Base-by-base conservation (phyloP, 2,888 invertebrate genomes). In the Mongoloraphidia duomilia region DNA sequence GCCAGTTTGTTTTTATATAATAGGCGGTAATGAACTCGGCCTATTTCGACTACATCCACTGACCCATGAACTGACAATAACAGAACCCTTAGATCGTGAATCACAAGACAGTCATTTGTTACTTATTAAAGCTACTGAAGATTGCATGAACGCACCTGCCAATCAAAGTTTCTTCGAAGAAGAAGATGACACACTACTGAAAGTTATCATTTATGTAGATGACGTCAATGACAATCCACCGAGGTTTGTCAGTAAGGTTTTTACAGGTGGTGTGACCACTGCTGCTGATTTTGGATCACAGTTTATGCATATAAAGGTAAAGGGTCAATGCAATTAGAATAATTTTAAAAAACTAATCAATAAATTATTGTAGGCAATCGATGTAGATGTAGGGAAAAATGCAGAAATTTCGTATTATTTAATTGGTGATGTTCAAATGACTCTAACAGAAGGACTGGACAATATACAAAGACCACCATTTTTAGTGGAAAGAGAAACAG, bases 161-260 rank as follows among this genome's bases (percentile, higher is more conserved):
- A 75, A 74, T 54, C 66, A 75, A 46, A 73, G 70, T 47, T 70
- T 71, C 41, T 70, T 74, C 50, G 76, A 81, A 57, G 61, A 68
- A 33, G 60, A 69, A 2, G 84, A 82, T 49, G 80, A 84, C 55
- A 86, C 86, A 11, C 68, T 84, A 2, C 68, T 91, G 0, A 76
- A 76, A 59, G 78, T 90, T 0, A 64, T 77, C 9, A 70, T 92
- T 1, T 73, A 73, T 49, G 84, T 96, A 0, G 67, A 76, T 41
- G 96, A 96, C 60, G 77, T 91, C 2, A 95, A 96, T 61, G 96
- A 96, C 61, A 94, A 95, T 65, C 74, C 88, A 0, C 95, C 96
- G 0, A 75, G 73, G 59, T 95, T 95, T 62, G 69, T 77, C 3
- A 82, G 80, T 52, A 76, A 79, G 55, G 78, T 91, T 52, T 92